Base-by-base conservation (phyloP, 2,797 vertebrate species). In the Peromyscus aztecus region DNA sequence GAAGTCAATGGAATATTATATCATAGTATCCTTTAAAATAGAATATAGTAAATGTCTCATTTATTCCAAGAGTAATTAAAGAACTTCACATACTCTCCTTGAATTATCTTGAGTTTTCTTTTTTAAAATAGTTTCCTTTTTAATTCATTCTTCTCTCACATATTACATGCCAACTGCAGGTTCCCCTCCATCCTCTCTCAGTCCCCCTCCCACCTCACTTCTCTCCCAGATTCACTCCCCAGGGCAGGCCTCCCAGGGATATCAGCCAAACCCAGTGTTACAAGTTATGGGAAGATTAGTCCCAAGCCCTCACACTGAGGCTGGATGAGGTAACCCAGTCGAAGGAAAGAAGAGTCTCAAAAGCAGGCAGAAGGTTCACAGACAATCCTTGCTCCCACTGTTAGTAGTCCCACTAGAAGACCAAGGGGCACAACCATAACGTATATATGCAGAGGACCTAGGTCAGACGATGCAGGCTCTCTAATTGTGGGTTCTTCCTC, bases 41-140 rank as follows among this genome's bases (percentile, higher is more conserved):
- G 69, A 75, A 76, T 69, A 31, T 89, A 17, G n/a, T 94, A 94
- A 86, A 6, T 91, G 29, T 59, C 12, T 84, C 43, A 93, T 84
- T 96, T 71, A 97, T 57, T 80, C 46, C 43, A n/a, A 83, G 89
- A 93, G 57, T 91, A 95, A 73, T 96, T 85, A 90, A 92, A 94
- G n/a, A 80, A 78, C 37, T 24, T 61, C 2, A 21, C 49, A 13
- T 10, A 61, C 13, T 84, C 31, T 71, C n/a, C 67, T 95, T 91
- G 55, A 59, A 73, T 78, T 94, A 81, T 75, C n/a, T 31, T 34
- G 81, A n/a, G 94, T 61, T 87, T 87, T 93, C 80, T 75, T 73
- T 71, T 23, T 10, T 12, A 55, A 55, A 23, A 4, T 23, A 37
- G 40, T 23, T 69, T n/a, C 16, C 14, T 17, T 9, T 73, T 73